Conservation (phyloP, 2,888 invertebrate genomes). For the Sisyra nigra region DNA sequence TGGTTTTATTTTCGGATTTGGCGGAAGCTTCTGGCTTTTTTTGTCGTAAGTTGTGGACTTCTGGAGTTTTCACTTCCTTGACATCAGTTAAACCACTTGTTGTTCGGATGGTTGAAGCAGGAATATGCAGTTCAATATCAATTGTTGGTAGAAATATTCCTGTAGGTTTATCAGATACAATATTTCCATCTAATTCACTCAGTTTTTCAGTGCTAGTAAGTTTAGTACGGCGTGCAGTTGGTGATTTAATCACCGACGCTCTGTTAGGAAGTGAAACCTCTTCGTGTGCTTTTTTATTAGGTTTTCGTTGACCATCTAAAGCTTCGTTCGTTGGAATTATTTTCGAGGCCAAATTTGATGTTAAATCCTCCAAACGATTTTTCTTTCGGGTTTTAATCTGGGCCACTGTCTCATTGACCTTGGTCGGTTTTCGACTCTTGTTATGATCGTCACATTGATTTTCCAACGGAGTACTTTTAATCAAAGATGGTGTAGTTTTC, state of each 20-base stretch:
- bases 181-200: slow-evolving; percentile 19
- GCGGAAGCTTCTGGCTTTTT: slow-evolving; percentile 23
- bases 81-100: slow-evolving; percentile 25
- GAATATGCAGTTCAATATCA: slow-evolving; percentile 49
- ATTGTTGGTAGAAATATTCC: slow-evolving; percentile 55
- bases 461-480: slow-evolving; percentile 10
- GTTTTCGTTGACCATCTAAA: slow-evolving; percentile 34
- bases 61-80: slow-evolving; percentile 18
- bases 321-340: slow-evolving; percentile 38
- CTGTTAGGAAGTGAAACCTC: slow-evolving; percentile 24
- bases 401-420: slow-evolving; percentile 28
- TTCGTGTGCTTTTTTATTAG: slow-evolving; percentile 33
- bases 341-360: slow-evolving; percentile 42
- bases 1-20: background rate
- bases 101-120: slow-evolving; percentile 36
- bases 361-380: slow-evolving; percentile 41
- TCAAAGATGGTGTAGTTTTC: slow-evolving; percentile 12
- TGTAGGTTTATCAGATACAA: slow-evolving; percentile 31
- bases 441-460: slow-evolving; percentile 18
- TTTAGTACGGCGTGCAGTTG: slow-evolving; percentile 33
- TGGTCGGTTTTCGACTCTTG: slow-evolving; percentile 6
- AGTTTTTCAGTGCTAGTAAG: slow-evolving; percentile 30
- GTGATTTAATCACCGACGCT: slow-evolving; percentile 40
- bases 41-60: slow-evolving; percentile 11
- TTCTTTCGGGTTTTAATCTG: slow-evolving; percentile 43